phyloP scores from a whole-genome alignment of 2,797 vertebrate genomes.

The Hemitrygon akajei region DNA sequence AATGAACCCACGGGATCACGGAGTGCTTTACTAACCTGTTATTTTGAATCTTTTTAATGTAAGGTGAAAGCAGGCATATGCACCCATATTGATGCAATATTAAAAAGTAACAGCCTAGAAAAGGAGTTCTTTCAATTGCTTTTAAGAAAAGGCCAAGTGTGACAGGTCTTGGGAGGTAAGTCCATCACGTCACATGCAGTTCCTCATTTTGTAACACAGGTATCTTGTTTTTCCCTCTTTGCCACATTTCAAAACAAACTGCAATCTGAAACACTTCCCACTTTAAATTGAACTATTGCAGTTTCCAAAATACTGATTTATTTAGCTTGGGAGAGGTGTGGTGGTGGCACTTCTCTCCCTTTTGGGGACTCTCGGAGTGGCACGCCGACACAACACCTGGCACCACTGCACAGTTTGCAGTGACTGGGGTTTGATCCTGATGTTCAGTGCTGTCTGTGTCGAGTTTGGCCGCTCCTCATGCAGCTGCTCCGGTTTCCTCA shows the following conservation, averaged over 20 bases:
- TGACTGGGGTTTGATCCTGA: too few relatives aligned
- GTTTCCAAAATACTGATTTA: not conserved
- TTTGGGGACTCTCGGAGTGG: not conserved
- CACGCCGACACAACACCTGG: too few relatives aligned
- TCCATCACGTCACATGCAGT: not conserved
- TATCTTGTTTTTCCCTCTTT: not conserved
- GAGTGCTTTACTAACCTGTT: not conserved
- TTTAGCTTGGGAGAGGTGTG: not conserved
- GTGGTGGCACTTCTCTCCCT: not conserved
- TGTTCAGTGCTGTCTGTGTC: too few relatives aligned
- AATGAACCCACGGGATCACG: not conserved
- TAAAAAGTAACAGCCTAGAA: slow-evolving; percentile 7
- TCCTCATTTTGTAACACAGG: too few relatives aligned
- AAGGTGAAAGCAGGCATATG: not conserved
- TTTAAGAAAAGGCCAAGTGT: not conserved
- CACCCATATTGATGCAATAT: not conserved
- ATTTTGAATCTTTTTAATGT: not conserved
- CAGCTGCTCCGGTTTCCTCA: too few relatives aligned
- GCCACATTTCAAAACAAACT: not conserved
- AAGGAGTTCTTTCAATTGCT: not conserved
- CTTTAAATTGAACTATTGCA: not conserved
- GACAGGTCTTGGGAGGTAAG: not conserved
- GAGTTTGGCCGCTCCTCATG: too few relatives aligned
- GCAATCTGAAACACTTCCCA: not conserved
- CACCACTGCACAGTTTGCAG: too few relatives aligned